phyloP scores from a whole-genome alignment of 1,140 invertebrate species.

The Zaprionus davidi region DNA sequence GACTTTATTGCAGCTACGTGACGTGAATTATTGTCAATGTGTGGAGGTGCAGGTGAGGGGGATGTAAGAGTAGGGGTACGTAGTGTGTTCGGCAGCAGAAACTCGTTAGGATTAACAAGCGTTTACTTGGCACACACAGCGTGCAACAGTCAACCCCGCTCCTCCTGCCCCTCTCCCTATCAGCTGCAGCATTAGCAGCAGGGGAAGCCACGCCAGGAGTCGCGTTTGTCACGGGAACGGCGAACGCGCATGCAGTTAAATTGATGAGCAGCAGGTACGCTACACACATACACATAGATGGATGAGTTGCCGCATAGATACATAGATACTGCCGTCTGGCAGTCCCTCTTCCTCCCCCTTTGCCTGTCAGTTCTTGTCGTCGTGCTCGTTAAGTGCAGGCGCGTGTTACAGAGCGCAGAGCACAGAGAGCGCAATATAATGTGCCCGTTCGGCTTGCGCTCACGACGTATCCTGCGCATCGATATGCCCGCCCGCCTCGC shows the following conservation, averaged over 20 bases:
- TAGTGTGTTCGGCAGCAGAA: constrained; percentile 44
- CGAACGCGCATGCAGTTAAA: constrained; percentile 72
- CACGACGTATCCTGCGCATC: background rate
- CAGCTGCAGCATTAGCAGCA: constrained; percentile 69
- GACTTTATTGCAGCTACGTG: constrained; percentile 82
- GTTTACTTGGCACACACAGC: constrained; percentile 73
- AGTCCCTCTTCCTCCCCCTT: background rate
- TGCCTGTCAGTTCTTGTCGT: constrained; percentile 38
- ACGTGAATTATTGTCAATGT: constrained; percentile 80
- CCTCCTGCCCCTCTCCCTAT: constrained; percentile 49
- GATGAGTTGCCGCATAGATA: constrained; percentile 62
- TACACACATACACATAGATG: constrained; percentile 26
- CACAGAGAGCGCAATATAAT: constrained; percentile 58
- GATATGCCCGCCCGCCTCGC: background rate
- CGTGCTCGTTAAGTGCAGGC: constrained; percentile 69
- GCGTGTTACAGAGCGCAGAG: constrained; percentile 63
- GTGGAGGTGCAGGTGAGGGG: constrained; percentile 9
- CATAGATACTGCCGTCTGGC: background rate
- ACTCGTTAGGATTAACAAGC: constrained; percentile 82
- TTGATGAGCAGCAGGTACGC: constrained; percentile 76
- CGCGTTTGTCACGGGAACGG: constrained; percentile 69
- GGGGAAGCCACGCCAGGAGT: constrained; percentile 44
- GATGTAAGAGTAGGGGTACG: background rate
- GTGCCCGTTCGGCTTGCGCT: constrained; percentile 1
- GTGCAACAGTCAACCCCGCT: constrained; percentile 63